These are phyloP conservation scores for Bufo bufo DNA, from an alignment of 2,113 vertebrate genomes.

Conservation along the genomic window DNA sequence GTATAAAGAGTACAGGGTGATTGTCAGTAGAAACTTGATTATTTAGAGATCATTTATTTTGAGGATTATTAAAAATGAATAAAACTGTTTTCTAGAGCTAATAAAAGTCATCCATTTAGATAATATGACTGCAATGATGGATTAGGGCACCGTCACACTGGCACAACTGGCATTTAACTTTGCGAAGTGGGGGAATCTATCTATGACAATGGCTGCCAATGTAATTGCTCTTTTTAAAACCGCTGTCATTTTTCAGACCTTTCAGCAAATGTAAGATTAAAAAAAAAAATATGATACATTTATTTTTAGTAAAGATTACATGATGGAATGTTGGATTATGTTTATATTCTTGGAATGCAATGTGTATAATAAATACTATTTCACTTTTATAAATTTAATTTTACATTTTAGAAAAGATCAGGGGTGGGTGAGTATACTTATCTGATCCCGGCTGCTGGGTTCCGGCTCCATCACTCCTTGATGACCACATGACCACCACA, in stretches of 20 bases:
- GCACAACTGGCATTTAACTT: background rate
- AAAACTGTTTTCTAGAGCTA: background rate
- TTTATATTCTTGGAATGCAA: too few relatives aligned
- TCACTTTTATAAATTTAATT: too few relatives aligned
- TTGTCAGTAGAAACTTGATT: constrained; percentile 12
- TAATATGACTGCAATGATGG: background rate
- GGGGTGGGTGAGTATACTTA: too few relatives aligned
- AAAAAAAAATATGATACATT: too few relatives aligned
- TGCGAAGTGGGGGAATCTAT: background rate
- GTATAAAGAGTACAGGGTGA: background rate
- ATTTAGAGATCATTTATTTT: constrained; percentile 29
- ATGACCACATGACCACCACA: too few relatives aligned
- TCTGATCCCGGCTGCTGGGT: too few relatives aligned
- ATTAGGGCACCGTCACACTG: background rate
- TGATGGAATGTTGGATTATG: too few relatives aligned
- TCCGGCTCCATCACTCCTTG: too few relatives aligned
- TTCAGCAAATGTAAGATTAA: background rate
- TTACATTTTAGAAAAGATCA: too few relatives aligned
- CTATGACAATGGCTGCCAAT: background rate
- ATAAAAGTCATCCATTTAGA: background rate
- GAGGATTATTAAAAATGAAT: constrained; percentile 35
- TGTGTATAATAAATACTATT: too few relatives aligned
- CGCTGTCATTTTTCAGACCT: background rate
- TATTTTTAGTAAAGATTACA: too few relatives aligned
- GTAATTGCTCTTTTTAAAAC: background rate